phyloP scores from a whole-genome alignment of 2,888 invertebrate species.

The Brachynemurus nebulosus region DNA sequence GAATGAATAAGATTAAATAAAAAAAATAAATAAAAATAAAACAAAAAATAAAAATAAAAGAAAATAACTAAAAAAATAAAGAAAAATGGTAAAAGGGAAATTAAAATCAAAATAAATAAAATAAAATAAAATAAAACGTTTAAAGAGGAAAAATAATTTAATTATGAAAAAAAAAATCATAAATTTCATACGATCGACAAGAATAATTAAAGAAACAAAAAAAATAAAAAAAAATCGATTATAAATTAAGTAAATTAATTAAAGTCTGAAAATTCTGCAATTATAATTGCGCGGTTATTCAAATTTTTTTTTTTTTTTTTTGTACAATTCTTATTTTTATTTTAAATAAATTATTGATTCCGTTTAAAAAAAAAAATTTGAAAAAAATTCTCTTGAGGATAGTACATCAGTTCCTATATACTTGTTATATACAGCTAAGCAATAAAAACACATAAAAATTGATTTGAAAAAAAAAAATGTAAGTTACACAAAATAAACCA shows the following conservation, averaged over 20 bases:
- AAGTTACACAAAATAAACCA: no score
- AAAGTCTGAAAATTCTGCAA: slow-evolving; percentile 16
- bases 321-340: no score
- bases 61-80: slow-evolving; percentile 12
- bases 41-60: slow-evolving; percentile 10
- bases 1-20: slow-evolving; percentile 12
- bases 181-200: slow-evolving; percentile 12
- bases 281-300: no score
- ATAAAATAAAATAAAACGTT: slow-evolving; percentile 19
- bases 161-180: slow-evolving; percentile 20
- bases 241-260: slow-evolving; percentile 17
- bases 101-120: slow-evolving; percentile 15
- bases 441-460: no score
- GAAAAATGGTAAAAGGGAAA: slow-evolving; percentile 11
- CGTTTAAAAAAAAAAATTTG: no score
- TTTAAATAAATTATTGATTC: no score
- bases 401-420: no score
- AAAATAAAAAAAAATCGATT: slow-evolving; percentile 16
- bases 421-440: no score
- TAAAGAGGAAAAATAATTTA: slow-evolving; percentile 21
- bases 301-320: no score
- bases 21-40: slow-evolving; percentile 8
- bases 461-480: no score
- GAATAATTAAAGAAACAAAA: slow-evolving; percentile 18
- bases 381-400: no score